Evolutionary conservation across 2,888 invertebrate genomes (phyloP), one percentile per base, ranked within the genome.

Genomic region (Metalampra italica): DNA sequence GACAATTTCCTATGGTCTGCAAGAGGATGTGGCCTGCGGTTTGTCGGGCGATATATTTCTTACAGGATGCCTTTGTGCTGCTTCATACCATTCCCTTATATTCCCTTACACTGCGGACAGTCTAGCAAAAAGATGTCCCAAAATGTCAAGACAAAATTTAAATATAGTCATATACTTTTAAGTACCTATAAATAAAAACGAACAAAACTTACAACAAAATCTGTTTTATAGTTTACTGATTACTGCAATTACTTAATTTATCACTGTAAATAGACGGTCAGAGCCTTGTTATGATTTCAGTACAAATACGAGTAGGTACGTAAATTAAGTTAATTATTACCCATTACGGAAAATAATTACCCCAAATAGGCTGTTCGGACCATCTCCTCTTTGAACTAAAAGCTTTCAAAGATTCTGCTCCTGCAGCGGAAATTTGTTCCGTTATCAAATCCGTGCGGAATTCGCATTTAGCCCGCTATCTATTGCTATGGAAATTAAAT

Each of bases 11-110:
- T 50, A 37, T 54, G 52, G 53, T 53, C 48, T 45, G 51, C 51
- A 52, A n/a, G 70, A 65, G 72, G 75, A 74, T 64, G 68, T 52
- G 63, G 66, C 51, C 58, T 74, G 76, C 53, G 73, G 74, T 70
- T 64, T 57, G 55, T 53, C 48, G 12, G 2, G 7, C 3, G 22
- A 41, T 29, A 29, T 29, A 29, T 29, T 39, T 7, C 39, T 14
- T 22, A 22, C 40, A 40, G 40, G 38, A 41, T 32, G 29, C 30
- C 32, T 36, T 42, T 11, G 13, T 43, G 13, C 14, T 30, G 43
- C 30, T 34, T 30, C n/a, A 32, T 7, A 32, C 22, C 22, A 22
- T 22, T 22, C 5, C 22, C 22, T 22, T 22, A 5, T 5, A 22
- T 22, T 22, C 5, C 22, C 22, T 22, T 22, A 5, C 22, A 22